Conservation (phyloP, 2,113 vertebrate genomes). For the Rhynchomys soricoides region DNA sequence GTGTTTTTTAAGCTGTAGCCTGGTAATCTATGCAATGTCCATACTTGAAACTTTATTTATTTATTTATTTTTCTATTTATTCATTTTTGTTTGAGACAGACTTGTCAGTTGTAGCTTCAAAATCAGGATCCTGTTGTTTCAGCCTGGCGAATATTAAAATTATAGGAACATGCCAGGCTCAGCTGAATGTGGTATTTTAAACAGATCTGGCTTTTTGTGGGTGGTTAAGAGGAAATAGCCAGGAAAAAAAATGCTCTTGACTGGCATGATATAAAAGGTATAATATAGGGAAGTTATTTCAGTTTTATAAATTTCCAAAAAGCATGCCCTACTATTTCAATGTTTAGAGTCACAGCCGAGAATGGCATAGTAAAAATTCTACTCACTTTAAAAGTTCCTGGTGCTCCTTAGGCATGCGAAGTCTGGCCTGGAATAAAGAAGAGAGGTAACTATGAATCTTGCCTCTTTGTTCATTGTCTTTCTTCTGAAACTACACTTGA, state of each 20-base stretch:
- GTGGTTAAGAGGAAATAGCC: background rate
- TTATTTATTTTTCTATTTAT: background rate
- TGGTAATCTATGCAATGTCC: background rate
- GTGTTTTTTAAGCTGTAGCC: background rate
- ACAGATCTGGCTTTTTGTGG: background rate
- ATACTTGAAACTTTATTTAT: background rate
- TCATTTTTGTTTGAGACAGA: background rate
- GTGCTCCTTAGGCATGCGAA: conserved; percentile 55
- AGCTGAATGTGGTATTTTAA: background rate
- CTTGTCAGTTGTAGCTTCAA: background rate
- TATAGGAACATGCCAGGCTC: background rate
- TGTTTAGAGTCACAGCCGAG: background rate
- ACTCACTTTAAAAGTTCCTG: conserved; percentile 75
- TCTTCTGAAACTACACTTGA: background rate
- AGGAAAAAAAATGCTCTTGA: background rate
- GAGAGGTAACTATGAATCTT: background rate
- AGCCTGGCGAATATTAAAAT: background rate
- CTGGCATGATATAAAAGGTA: background rate
- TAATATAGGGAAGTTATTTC: background rate
- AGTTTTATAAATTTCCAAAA: background rate
- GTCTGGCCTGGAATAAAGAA: conserved; percentile 39
- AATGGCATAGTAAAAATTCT: fast-evolving
- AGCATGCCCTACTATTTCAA: too few species aligned
- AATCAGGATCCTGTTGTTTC: background rate
- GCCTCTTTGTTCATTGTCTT: background rate